phyloP scores from a whole-genome alignment of 2,113 vertebrate genomes.

The Semnopithecus entellus region DNA sequence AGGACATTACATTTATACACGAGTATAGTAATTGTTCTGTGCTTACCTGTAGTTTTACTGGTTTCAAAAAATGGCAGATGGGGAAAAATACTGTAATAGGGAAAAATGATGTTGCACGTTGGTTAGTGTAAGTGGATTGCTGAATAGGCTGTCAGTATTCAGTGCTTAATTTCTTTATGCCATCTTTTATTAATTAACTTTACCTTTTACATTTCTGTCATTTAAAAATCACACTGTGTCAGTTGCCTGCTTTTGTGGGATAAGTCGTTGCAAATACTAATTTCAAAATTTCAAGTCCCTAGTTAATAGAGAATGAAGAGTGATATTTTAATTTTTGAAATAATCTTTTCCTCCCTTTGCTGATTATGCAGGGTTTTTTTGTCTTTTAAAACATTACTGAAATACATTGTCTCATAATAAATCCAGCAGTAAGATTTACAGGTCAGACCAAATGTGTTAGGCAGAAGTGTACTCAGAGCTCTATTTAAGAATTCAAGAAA shows the following conservation, averaged over 20 bases:
- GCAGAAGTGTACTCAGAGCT: neutral
- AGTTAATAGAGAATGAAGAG: neutral
- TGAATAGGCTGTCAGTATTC: neutral
- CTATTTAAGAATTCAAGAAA: slow-evolving; percentile 26
- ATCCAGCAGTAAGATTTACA: neutral
- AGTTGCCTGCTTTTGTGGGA: neutral
- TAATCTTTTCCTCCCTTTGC: neutral
- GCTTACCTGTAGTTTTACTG: neutral
- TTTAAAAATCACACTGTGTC: slow-evolving; percentile 37
- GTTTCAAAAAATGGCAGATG: slow-evolving; percentile 37
- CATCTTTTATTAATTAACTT: slow-evolving; percentile 35
- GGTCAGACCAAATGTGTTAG: slow-evolving; percentile 4
- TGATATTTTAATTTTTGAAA: neutral
- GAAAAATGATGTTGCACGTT: neutral
- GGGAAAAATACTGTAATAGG: neutral
- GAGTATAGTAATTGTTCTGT: neutral
- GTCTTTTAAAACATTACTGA: slow-evolving; percentile 3
- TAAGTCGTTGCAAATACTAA: slow-evolving; percentile 45
- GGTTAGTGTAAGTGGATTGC: neutral
- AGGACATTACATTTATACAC: slow-evolving; percentile 24
- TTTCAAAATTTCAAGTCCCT: slow-evolving; percentile 12
- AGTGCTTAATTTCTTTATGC: neutral
- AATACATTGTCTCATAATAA: neutral
- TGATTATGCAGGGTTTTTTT: neutral
- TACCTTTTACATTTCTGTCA: slow-evolving; percentile 54